Base-by-base conservation (phyloP, 2,797 vertebrate genomes). In the Hipposideros larvatus region DNA sequence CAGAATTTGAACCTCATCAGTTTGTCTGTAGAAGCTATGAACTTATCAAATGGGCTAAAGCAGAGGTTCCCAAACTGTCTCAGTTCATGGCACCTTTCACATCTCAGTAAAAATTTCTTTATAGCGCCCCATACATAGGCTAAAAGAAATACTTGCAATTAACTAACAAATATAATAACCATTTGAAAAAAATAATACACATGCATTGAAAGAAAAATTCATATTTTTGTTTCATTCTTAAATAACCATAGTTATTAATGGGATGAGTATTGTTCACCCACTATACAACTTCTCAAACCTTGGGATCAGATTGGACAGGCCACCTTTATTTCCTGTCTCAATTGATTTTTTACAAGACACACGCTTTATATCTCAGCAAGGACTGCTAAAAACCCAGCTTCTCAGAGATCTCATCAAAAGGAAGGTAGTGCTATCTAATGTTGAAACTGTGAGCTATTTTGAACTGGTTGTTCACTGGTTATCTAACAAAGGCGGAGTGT, bases 191-290 rank as follows among this genome's bases (percentile, higher is more conserved):
- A 87, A 41, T n/a, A 75, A 28, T 24, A 31, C 26, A 41, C n/a
- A 15, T 66, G 53, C 79, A 79, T 84, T 51, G 55, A 92, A 87
- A 70, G 61, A 57, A 65, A 73, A 75, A 65, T 70, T 82, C 59
- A 61, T 77, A 51, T 51, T 53, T 41, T 65, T 41, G 37, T 55
- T 95, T 82, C 21, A 55, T 92, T 71, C 19, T 66, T 55, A 95
- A 90, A 37, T 82, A 87, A 73, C 22, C n/a, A 57, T 14, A 75
- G 21, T 92, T 66, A 85, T 34, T 83, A 87, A 66, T 77, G 75
- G 82, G 28, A 87, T 88, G 11, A 71, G 11, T 70, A 7, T 94
- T 28, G 0, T 48, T 94, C 37, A 66, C 55, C 43, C n/a, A 37
- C 21, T 59, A 0, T 66, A 22, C 4, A 37, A 8, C n/a, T 74